These are phyloP conservation scores for Puntigrus tetrazona DNA, from an alignment of 2,113 vertebrate species.

Conservation along the genomic window DNA sequence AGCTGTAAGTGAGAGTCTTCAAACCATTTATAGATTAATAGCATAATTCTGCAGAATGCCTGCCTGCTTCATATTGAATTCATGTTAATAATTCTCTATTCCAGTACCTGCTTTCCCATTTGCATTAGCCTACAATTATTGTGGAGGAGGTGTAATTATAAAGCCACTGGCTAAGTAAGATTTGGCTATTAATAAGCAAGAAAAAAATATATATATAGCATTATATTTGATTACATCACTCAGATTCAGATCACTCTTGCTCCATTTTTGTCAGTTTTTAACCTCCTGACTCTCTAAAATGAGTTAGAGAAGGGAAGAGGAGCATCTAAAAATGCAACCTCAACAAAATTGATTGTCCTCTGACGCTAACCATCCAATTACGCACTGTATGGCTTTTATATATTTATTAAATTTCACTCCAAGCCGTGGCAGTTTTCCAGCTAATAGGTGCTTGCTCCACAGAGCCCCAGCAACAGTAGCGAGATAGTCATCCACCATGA, in stretches of 20 bases:
- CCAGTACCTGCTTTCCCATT: background rate
- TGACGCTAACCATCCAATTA: constrained; percentile 43
- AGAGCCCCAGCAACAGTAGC: constrained; percentile 46
- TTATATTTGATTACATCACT: background rate
- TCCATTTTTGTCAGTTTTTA: background rate
- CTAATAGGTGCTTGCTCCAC: constrained; percentile 44
- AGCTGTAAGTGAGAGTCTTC: constrained; percentile 22
- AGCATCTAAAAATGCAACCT: constrained; percentile 31
- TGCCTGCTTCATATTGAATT: background rate
- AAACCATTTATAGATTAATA: background rate
- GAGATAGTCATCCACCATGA: constrained; percentile 48
- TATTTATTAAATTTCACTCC: constrained; percentile 51
- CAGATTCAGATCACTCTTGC: background rate
- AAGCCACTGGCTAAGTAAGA: background rate
- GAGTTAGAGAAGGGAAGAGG: background rate
- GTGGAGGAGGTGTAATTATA: background rate
- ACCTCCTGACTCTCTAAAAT: background rate
- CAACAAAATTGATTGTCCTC: constrained; percentile 40
- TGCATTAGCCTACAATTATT: background rate
- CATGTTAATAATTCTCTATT: constrained; percentile 1
- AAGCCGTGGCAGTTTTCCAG: constrained; percentile 42
- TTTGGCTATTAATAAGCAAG: background rate
- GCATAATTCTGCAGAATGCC: background rate
- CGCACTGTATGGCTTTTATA: constrained; percentile 23
- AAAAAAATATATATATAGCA: background rate